phyloP scores from a whole-genome alignment of 2,797 vertebrate genomes.

The Paratrypauchen microcephalus region DNA sequence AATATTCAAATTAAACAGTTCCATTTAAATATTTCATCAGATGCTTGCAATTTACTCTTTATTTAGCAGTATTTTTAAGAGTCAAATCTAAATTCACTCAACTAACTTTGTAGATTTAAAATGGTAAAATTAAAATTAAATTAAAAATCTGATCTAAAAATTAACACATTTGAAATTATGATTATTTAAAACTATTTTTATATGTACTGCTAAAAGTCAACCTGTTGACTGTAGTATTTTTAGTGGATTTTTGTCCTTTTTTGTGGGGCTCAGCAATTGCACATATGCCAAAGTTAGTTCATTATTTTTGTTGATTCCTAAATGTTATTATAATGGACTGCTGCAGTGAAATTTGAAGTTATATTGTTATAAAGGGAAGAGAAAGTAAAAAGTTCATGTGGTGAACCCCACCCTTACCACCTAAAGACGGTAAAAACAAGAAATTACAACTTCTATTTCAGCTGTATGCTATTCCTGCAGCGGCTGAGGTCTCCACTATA shows the following conservation, averaged over 20 bases:
- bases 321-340: not conserved
- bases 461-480: slow-evolving; percentile 24
- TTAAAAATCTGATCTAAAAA: too few species aligned
- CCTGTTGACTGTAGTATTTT: not conserved
- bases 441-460: slow-evolving; percentile 49
- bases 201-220: not conserved
- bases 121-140: too few species aligned
- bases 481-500: slow-evolving; percentile 16
- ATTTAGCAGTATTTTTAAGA: too few species aligned
- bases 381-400: slow-evolving; percentile 14
- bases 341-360: slow-evolving; percentile 4
- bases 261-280: not conserved
- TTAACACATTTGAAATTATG: too few species aligned
- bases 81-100: too few species aligned
- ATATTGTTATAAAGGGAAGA: slow-evolving; percentile 20
- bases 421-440: slow-evolving; percentile 31
- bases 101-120: too few species aligned
- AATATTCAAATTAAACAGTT: not conserved
- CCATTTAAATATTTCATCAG: not conserved
- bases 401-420: slow-evolving; percentile 38
- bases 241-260: too few species aligned
- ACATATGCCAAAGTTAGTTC: too few species aligned
- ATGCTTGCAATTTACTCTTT: too few species aligned
- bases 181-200: too few species aligned
- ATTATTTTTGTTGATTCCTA: not conserved